Evolutionary conservation across 2,797 vertebrate species (phyloP), one percentile per base, ranked within the genome.

Genomic region (Chloroceryle amazona): DNA sequence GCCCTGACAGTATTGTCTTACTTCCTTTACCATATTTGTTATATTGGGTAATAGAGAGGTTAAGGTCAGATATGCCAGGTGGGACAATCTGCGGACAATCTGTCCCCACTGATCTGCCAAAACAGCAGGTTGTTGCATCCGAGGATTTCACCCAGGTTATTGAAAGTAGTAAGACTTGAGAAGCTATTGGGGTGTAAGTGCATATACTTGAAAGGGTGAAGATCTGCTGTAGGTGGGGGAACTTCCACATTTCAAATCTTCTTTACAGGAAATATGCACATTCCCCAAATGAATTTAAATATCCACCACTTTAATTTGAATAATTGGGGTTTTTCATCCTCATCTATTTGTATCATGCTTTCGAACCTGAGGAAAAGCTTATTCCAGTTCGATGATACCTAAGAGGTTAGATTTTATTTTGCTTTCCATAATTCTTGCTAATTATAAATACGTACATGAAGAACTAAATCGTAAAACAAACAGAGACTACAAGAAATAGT

Each of bases 391-490:
- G 87, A 20, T 71, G 18, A 61, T 71, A 57, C 49, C 33, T 35
- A 62, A 65, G 26, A 5, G 42, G 3, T 85, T 63, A 55, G 8
- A 26, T 55, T 78, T 86, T 26, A 41, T 19, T 70, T 79, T 52
- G 12, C 19, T 72, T 92, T 86, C 41, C 17, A 1, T 72, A 78
- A 46, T 57, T 73, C 58, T 76, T 78, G 42, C 37, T 97, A 95
- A 97, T 96, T 97, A 81, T 85, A 97, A 95, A 92, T 86, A 57
- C 86, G 75, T 26, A 54, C 47, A 8, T 86, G 66, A 90, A 92
- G 93, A 97, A 85, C 66, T 96, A 83, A 95, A 94, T 68, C 93
- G 52, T 91, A 94, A 90, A 94, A 96, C 47, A 93, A 94, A 95
- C 51, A 92, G 75, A 92, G 68, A 85, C 65, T 94, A 95, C 92